Base-by-base conservation (phyloP, 2,797 vertebrate species). In the Intellagama lesueurii region DNA sequence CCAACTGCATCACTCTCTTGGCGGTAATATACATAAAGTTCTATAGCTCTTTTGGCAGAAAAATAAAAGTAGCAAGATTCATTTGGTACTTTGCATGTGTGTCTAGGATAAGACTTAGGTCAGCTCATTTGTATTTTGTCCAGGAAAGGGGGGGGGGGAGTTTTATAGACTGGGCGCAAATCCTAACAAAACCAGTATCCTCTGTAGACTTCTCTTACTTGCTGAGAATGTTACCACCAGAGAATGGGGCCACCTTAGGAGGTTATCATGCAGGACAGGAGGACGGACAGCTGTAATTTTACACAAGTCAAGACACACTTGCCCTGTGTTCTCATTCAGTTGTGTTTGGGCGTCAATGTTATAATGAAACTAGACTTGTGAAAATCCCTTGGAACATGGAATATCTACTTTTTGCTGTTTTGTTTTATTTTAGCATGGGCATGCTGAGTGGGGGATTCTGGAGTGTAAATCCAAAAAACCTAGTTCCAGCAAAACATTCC, bases 121-220 rank as follows among this genome's bases (percentile, higher is more conserved):
- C 73, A 88, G 81, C 73, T 69, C n/a, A 52, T 81, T 87, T 87
- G 68, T 81, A 60, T 79, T 81, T 73, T 73, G 44, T 88, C n/a
- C 87, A 88, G n/a, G 6, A 66, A 28, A 5, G 7, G 5, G 19
- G 40, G 12, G 7, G 4, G 19, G n/a, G 69, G 28, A 7, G 11
- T 44, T 68, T 52, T 56, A 88, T 1, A 14, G 30, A 35, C 52
- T 75, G 35, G 52, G 14, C 32, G 44, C 5, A 73, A 44, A 32
- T 64, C 79, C 79, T 75, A 88, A 66, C 87, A 83, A 88, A 76
- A 75, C 24, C 7, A 83, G 30, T 7, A 35, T 32, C 44, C 70
- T n/a, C 56, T 28, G 3, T 28, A 83, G 56, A 60, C n/a, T 73
- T 64, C 35, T 82, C 52, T 66, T 24, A 49, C 49, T 68, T 83